Evolutionary conservation across 2,797 vertebrate genomes (phyloP).

Genomic region (Lagorchestes hirsutus): DNA sequence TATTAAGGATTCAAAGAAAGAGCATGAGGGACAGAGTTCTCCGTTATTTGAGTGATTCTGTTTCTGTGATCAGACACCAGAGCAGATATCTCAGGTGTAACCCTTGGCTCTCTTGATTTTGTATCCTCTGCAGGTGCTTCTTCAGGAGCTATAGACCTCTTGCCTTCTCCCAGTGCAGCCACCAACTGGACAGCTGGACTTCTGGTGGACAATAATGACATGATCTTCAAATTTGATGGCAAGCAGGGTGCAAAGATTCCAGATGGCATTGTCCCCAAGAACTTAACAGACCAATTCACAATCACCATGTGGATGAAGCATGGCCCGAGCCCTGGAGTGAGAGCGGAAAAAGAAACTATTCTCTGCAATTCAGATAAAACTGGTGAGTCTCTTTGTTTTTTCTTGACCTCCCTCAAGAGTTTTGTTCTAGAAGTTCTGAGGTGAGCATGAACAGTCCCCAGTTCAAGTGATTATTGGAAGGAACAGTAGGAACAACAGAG

Average conservation of each 20-base stretch:
- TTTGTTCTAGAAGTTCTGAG: background rate
- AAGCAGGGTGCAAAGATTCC: slow-evolving; percentile 96
- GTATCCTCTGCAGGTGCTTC: slow-evolving; percentile 90
- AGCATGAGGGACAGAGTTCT: rapidly evolving
- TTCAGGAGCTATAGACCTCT: slow-evolving; percentile 95
- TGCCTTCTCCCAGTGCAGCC: slow-evolving; percentile 91
- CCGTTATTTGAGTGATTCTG: background rate
- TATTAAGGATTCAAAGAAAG: background rate
- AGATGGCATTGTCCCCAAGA: slow-evolving; percentile 94
- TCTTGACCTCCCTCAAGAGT: background rate
- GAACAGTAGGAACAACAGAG: background rate
- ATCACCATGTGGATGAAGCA: slow-evolving; percentile 98
- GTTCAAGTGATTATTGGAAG: background rate
- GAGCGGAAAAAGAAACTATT: slow-evolving; percentile 97
- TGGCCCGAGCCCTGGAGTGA: slow-evolving; percentile 94
- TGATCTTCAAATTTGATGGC: slow-evolving; percentile 97
- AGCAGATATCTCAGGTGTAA: background rate
- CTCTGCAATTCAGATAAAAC: slow-evolving; percentile 99
- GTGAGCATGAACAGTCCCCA: background rate
- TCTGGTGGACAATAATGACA: slow-evolving; percentile 91
- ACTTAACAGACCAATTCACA: slow-evolving; percentile 97
- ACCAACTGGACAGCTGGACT: slow-evolving; percentile 96
- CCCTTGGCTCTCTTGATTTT: slow-evolving; percentile 46
- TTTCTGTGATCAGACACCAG: background rate
- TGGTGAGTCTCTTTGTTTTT: slow-evolving; percentile 86